A percentile compares a stretch with the other conserved stretches of the same genome.
These are phyloP conservation scores for Catostomus latipinnis DNA, from an alignment of 2,797 vertebrate genomes.

Conservation along the genomic window DNA sequence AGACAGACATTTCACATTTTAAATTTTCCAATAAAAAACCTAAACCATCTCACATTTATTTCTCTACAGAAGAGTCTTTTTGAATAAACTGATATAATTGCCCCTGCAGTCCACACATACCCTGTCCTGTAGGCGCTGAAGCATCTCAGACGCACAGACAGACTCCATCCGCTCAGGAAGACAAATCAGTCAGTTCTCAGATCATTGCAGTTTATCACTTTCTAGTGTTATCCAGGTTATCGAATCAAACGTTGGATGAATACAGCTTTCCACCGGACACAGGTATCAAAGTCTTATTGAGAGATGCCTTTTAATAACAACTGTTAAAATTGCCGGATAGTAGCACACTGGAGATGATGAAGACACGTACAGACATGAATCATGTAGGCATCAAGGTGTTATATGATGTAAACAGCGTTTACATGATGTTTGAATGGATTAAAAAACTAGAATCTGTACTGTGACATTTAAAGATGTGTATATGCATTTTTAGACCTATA, in stretches of 20 bases:
- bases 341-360: not conserved
- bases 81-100: not conserved
- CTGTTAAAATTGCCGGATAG: not conserved
- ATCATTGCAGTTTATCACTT: not conserved
- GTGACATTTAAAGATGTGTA: not conserved
- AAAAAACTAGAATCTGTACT: not conserved
- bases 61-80: not conserved
- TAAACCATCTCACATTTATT: too few relatives aligned
- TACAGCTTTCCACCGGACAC: not conserved
- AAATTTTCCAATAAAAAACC: too few relatives aligned
- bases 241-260: not conserved
- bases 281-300: conserved; percentile 17
- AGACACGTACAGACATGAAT: not conserved
- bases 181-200: conserved; percentile 29
- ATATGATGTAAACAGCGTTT: not conserved
- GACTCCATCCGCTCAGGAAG: conserved; percentile 45
- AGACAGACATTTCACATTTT: not conserved
- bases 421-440: not conserved
- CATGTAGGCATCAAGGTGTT: not conserved
- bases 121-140: conserved; percentile 15
- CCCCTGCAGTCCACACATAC: not conserved
- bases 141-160: not conserved
- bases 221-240: not conserved
- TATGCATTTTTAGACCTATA: not conserved
- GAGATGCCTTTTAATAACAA: not conserved